Conservation (phyloP, 2,888 invertebrate species). For the Drosophila conformis region DNA sequence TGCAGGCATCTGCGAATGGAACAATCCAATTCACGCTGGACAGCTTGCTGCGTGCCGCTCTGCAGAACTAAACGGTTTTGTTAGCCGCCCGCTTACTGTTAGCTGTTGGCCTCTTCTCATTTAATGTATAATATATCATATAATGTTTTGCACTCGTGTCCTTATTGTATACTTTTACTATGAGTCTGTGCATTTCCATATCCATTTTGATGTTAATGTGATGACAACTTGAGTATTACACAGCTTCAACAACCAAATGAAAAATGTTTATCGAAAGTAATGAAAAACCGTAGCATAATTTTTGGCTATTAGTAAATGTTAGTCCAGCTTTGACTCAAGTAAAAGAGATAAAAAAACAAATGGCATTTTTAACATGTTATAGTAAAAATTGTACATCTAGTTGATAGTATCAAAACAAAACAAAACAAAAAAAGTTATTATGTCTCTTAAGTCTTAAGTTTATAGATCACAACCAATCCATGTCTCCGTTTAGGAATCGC, state of each 20-base stretch:
- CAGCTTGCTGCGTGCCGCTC: constrained; percentile 71
- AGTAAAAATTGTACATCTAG: constrained; percentile 51
- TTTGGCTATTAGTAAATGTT: constrained; percentile 69
- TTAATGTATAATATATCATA: constrained; percentile 35
- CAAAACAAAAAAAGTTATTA: constrained; percentile 1
- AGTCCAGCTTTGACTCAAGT: constrained; percentile 23
- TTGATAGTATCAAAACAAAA: constrained; percentile 10
- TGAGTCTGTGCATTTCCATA: constrained; percentile 36
- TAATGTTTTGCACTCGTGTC: constrained; percentile 66
- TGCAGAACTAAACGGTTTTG: constrained; percentile 62
- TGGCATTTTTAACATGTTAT: constrained; percentile 66
- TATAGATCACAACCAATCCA: constrained; percentile 1
- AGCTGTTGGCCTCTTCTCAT: constrained; percentile 29
- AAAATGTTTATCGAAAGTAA: constrained; percentile 7
- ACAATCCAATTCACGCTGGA: constrained; percentile 71
- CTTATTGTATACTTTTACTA: constrained; percentile 46
- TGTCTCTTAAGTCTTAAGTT: constrained; percentile 43
- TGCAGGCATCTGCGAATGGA: constrained; percentile 68
- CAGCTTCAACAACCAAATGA: constrained; percentile 49
- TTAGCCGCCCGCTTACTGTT: constrained; percentile 7
- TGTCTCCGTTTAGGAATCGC: neutral
- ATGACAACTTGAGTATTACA: constrained; percentile 49
- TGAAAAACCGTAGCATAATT: constrained; percentile 58
- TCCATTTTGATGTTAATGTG: constrained; percentile 41
- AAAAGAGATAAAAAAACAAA: constrained; percentile 3